Conservation (phyloP, 2,888 invertebrate genomes). For the Eledona agricola region DNA sequence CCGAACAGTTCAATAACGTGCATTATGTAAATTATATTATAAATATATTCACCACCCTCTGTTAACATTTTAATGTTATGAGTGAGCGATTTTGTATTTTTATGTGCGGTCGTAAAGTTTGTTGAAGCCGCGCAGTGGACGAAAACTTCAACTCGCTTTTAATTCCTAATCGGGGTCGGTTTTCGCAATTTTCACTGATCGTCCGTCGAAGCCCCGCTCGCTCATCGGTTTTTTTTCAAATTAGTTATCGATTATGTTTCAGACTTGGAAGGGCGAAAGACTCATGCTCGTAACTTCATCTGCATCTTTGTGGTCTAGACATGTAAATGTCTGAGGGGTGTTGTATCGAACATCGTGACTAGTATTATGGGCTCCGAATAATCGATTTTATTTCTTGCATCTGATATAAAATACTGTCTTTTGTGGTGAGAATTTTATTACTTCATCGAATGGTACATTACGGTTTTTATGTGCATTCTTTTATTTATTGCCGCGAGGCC, state of each 20-base stretch:
- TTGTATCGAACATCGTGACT: slow-evolving; percentile 33
- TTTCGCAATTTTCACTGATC: too few relatives aligned
- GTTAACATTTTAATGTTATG: slow-evolving; percentile 41
- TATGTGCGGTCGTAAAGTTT: slow-evolving; percentile 30
- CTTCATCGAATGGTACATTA: slow-evolving; percentile 39
- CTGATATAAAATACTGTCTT: slow-evolving; percentile 41
- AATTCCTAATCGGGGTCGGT: slow-evolving; percentile 6
- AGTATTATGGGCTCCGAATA: slow-evolving; percentile 34
- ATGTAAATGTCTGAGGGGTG: slow-evolving; percentile 35
- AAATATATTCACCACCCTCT: slow-evolving; percentile 46
- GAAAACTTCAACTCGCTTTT: neutral
- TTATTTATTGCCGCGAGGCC: slow-evolving; percentile 36
- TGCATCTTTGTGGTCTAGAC: slow-evolving; percentile 40
- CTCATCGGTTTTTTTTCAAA: too few relatives aligned
- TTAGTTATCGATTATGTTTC: slow-evolving; percentile 29
- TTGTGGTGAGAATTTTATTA: slow-evolving; percentile 43
- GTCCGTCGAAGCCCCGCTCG: too few relatives aligned
- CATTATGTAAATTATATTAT: slow-evolving; percentile 59
- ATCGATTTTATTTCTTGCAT: slow-evolving; percentile 41
- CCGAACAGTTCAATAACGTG: slow-evolving; percentile 54
- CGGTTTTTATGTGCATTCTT: slow-evolving; percentile 40
- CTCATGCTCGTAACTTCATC: slow-evolving; percentile 34
- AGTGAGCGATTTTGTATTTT: slow-evolving; percentile 38
- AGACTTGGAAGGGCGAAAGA: slow-evolving; percentile 25
- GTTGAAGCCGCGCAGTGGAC: neutral